A percentile compares a stretch with the other conserved stretches of the same genome.
phyloP scores from a whole-genome alignment of 2,888 invertebrate species.

The Microctonus brassicae region DNA sequence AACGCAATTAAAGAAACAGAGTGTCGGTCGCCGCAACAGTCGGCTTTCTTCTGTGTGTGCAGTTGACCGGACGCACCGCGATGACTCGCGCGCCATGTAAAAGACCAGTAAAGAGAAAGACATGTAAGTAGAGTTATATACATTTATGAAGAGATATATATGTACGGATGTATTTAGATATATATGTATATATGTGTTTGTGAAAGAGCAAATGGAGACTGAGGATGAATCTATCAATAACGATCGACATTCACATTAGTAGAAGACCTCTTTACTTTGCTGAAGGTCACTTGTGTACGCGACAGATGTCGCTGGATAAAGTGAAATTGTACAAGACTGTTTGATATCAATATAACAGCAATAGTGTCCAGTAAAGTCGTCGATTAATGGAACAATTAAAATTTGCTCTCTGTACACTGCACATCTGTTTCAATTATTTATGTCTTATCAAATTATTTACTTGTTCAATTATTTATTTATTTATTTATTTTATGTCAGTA shows the following conservation, averaged over 20 bases:
- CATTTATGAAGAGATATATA: neutral
- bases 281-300: slow-evolving; percentile 42
- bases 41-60: slow-evolving; percentile 64
- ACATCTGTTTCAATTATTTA: neutral
- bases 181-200: slow-evolving; percentile 1
- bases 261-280: slow-evolving; percentile 35
- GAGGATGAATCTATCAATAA: slow-evolving; percentile 34
- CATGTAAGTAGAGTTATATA: slow-evolving; percentile 4
- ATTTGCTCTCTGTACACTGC: neutral
- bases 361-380: neutral
- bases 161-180: no score
- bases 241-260: slow-evolving; percentile 49
- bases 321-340: neutral
- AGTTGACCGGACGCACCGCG: slow-evolving; percentile 23
- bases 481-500: neutral
- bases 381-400: neutral
- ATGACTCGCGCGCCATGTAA: slow-evolving; percentile 35
- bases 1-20: slow-evolving; percentile 69
- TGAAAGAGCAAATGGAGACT: slow-evolving; percentile 14
- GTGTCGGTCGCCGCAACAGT: slow-evolving; percentile 60
- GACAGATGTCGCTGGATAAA: slow-evolving; percentile 47
- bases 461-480: neutral
- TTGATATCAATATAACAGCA: neutral
- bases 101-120: slow-evolving; percentile 25
- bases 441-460: neutral